Evolutionary conservation across 2,113 vertebrate genomes (phyloP), one percentile per base, ranked within the genome.

Genomic region (Nibea albiflora): DNA sequence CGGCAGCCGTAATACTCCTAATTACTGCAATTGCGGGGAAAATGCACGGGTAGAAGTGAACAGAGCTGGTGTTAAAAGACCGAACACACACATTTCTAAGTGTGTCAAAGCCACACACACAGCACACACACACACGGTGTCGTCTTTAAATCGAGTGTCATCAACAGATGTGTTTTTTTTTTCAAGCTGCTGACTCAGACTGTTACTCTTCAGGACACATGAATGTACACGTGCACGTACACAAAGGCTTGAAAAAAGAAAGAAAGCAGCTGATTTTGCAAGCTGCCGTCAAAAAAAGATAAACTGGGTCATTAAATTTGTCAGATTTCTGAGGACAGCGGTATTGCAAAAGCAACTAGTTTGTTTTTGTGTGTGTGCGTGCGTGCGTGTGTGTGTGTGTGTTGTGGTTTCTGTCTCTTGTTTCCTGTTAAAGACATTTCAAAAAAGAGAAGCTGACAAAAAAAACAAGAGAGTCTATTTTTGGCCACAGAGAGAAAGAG

Each of bases 341-440:
- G 70, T 15, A n/a, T 11, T 76, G 70, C 70, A 78, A 67, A 72
- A 73, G 66, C 60, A 72, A 31, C 50, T 0, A 1, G 15, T 56
- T 5, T 49, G 74, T 57, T 49, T 26, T n/a, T 64, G 57, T 11
- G 63, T 31, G 54, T 46, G 16, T 46, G 12, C 24, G 31, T 52
- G 42, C 62, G 28, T 58, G 17, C 65, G 60, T 64, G 54, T 46
- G 11, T 46, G 12, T 35, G 35, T 52, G 42, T 68, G 28, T 60
- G 17, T 70, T 46, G 44, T 46, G 44, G 53, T 63, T 52, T 44
- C 35, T n/a, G 60, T 46, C 24, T 46, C 63, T 47, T 19, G 54
- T 68, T 92, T 90, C 90, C 90, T 91, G 90, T 91, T 81, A 9
- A 78, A 89, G 76, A 77, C 67, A 75, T 78, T 89, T 88, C 66